Evolutionary conservation across 2,888 invertebrate species (phyloP).

Genomic region (Rhingia campestris): DNA sequence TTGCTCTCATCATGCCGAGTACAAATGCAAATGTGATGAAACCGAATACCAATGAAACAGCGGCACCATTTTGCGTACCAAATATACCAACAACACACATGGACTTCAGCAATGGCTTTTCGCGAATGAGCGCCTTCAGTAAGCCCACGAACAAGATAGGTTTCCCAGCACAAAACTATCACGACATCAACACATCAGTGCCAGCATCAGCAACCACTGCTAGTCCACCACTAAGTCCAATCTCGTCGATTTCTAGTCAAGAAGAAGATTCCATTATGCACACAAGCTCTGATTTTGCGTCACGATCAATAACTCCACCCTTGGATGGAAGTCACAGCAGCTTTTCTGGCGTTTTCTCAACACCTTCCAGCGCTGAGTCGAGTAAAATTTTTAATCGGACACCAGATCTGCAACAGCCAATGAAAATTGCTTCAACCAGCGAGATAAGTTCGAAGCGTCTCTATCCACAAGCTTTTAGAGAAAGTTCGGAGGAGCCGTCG

Average conservation of each 20-base stretch:
- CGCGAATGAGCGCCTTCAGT: conserved; percentile 84
- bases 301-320: conserved; percentile 84
- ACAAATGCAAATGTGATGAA: conserved; percentile 80
- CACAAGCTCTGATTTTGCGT: conserved; percentile 83
- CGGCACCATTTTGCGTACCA: conserved; percentile 82
- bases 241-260: conserved; percentile 88
- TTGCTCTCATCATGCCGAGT: conserved; percentile 87
- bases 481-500: conserved; percentile 78
- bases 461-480: conserved; percentile 78
- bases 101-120: conserved; percentile 75
- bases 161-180: conserved; percentile 23
- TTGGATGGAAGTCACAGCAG: conserved; percentile 80
- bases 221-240: conserved; percentile 89
- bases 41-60: conserved; percentile 26
- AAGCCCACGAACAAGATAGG: conserved; percentile 75
- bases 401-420: conserved; percentile 80
- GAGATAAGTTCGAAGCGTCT: conserved; percentile 75
- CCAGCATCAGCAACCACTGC: conserved; percentile 77
- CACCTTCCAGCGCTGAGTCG: conserved; percentile 86
- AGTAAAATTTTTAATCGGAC: conserved; percentile 83
- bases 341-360: conserved; percentile 81
- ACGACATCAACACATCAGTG: conserved; percentile 36
- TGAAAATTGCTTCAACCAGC: conserved; percentile 79
- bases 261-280: conserved; percentile 84
- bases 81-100: conserved; percentile 61